Evolutionary conservation across 2,888 invertebrate genomes (phyloP).

Genomic region (Ophion ellenae): DNA sequence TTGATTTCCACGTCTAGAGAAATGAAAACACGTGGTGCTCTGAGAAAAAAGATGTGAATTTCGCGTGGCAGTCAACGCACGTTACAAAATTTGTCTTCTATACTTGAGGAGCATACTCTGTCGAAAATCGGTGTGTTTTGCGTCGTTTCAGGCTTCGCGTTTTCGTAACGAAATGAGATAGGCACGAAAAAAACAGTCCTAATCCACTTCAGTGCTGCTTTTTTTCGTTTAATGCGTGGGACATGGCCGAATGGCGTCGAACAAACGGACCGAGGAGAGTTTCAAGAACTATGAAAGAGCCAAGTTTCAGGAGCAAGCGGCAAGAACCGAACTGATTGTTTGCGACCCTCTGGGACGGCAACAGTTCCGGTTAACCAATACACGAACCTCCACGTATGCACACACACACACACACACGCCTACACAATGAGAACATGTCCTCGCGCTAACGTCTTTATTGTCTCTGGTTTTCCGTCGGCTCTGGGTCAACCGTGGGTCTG

Average conservation of each 20-base stretch:
- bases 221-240: no score
- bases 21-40: no score
- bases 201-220: no score
- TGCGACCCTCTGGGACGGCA: constrained; percentile 21
- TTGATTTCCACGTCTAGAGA: no score
- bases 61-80: no score
- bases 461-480: constrained; percentile 35
- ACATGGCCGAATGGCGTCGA: no score
- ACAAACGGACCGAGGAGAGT: constrained; percentile 3
- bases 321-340: constrained; percentile 48
- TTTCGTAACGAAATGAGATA: not conserved
- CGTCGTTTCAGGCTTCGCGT: not conserved
- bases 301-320: constrained; percentile 20
- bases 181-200: not conserved
- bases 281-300: constrained; percentile 33
- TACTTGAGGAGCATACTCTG: no score
- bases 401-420: constrained; percentile 2
- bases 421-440: constrained; percentile 13
- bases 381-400: not conserved
- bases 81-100: no score
- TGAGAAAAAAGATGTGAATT: no score
- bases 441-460: constrained; percentile 47
- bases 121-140: not conserved
- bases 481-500: constrained; percentile 2
- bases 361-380: constrained; percentile 37